These are phyloP conservation scores for Xenopus petersii DNA, from an alignment of 2,797 vertebrate genomes.

Conservation along the genomic window DNA sequence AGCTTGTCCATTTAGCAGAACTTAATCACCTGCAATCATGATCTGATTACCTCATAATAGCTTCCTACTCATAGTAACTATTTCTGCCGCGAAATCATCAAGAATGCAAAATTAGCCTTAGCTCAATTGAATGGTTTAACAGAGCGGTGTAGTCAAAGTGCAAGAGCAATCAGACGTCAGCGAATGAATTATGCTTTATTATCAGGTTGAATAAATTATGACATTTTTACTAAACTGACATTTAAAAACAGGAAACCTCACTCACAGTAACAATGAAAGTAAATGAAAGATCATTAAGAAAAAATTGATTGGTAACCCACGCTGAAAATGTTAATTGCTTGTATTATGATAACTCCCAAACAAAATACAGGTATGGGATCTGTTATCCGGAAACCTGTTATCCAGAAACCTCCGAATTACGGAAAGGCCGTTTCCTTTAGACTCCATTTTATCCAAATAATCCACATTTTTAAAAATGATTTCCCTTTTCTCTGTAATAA, in stretches of 20 bases:
- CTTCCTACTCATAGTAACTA: constrained; percentile 45
- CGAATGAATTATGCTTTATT: constrained; percentile 29
- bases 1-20: constrained; percentile 46
- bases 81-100: constrained; percentile 48
- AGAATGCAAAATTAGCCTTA: constrained; percentile 45
- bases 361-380: too few relatives aligned
- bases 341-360: not conserved
- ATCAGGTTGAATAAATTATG: constrained; percentile 28
- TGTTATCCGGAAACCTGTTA: too few relatives aligned
- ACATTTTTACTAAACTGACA: constrained; percentile 14
- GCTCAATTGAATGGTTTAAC: constrained; percentile 38
- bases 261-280: not conserved
- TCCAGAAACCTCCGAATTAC: too few relatives aligned
- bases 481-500: too few relatives aligned
- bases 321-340: not conserved
- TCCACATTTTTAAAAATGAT: too few relatives aligned
- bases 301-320: not conserved
- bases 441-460: too few relatives aligned
- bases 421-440: too few relatives aligned
- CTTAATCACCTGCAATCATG: constrained; percentile 48
- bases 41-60: constrained; percentile 48
- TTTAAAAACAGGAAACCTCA: not conserved
- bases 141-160: constrained; percentile 34
- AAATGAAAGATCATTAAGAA: not conserved
- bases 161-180: constrained; percentile 35